Conservation (phyloP, 2,888 invertebrate species). For the Scaptomyza reducta region DNA sequence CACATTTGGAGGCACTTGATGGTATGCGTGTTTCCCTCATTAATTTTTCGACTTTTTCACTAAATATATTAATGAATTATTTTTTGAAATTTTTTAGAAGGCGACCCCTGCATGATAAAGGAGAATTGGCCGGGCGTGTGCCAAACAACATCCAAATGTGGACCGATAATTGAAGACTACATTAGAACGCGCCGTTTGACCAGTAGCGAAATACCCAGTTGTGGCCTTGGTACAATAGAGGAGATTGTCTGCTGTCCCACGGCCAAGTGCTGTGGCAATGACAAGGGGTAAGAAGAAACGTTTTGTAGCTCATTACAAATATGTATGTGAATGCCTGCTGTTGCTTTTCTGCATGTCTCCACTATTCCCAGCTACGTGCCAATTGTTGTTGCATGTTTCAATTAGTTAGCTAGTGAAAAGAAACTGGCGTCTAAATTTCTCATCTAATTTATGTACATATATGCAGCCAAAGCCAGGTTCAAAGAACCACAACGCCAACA, state of each 20-base stretch:
- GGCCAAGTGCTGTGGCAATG: slow-evolving; percentile 47
- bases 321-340: not conserved
- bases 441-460: slow-evolving; percentile 34
- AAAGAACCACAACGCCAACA: not conserved
- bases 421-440: slow-evolving; percentile 29
- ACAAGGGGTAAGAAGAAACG: slow-evolving; percentile 26
- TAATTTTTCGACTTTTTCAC: not conserved
- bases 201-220: slow-evolving; percentile 61
- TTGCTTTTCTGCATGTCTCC: slow-evolving; percentile 9
- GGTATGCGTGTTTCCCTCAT: slow-evolving; percentile 13
- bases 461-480: slow-evolving; percentile 36
- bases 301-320: no score
- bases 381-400: slow-evolving; percentile 42
- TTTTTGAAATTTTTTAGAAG: slow-evolving; percentile 36
- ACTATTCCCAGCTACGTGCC: slow-evolving; percentile 19
- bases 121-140: slow-evolving; percentile 64
- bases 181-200: slow-evolving; percentile 51
- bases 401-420: slow-evolving; percentile 13
- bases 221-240: slow-evolving; percentile 61
- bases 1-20: slow-evolving; percentile 31
- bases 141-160: slow-evolving; percentile 55
- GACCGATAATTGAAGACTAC: slow-evolving; percentile 39
- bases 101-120: slow-evolving; percentile 49
- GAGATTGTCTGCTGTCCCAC: slow-evolving; percentile 80
- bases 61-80: not conserved